Evolutionary conservation across 2,888 invertebrate species (phyloP).

Genomic region (Ashinkailepas kermadecensis): DNA sequence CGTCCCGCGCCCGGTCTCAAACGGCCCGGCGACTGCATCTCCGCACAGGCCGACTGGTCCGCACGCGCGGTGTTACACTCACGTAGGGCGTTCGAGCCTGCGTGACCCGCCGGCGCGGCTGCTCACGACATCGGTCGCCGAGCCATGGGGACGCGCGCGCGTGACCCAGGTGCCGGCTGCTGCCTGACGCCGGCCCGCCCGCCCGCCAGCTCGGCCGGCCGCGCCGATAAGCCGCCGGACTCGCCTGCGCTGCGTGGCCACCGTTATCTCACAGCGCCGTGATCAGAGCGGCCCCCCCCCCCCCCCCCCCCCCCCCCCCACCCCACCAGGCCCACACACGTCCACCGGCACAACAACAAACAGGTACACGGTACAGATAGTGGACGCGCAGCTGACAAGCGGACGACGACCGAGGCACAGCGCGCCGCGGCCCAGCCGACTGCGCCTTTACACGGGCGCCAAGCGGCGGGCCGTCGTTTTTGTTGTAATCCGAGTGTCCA

Average conservation of each 20-base stretch:
- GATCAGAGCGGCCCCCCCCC: not conserved
- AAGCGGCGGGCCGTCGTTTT: not conserved
- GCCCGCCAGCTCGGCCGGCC: too few relatives aligned
- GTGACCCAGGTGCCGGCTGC: too few relatives aligned
- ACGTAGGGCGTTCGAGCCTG: too few relatives aligned
- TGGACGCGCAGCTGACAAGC: not conserved
- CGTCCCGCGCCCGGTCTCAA: too few relatives aligned
- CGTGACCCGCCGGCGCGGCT: too few relatives aligned
- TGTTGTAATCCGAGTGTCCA: slow-evolving; percentile 1
- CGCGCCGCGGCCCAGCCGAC: not conserved
- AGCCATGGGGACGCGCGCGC: too few relatives aligned
- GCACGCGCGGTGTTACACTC: too few relatives aligned
- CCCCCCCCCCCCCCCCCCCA: not conserved
- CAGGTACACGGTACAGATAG: not conserved
- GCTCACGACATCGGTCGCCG: too few relatives aligned
- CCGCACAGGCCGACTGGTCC: not conserved
- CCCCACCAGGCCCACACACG: not conserved
- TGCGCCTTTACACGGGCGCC: not conserved
- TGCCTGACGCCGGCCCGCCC: too few relatives aligned
- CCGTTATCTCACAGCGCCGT: not conserved
- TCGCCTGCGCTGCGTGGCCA: not conserved
- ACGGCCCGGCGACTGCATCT: not conserved
- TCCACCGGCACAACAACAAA: not conserved
- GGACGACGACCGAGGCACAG: not conserved
- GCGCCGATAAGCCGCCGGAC: not conserved